phyloP scores from a whole-genome alignment of 2,888 invertebrate species.

The Nineta flava region DNA sequence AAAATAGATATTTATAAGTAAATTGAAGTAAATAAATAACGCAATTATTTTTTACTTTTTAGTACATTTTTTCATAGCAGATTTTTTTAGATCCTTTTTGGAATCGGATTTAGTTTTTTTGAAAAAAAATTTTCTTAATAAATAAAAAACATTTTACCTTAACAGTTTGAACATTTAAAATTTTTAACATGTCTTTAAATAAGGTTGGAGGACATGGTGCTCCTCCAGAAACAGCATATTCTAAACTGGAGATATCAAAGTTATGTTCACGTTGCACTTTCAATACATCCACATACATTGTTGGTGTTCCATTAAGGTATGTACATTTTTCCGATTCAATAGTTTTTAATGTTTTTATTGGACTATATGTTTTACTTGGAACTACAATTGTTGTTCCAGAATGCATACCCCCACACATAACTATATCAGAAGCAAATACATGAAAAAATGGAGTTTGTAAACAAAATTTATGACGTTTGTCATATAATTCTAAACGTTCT shows the following conservation, averaged over 20 bases:
- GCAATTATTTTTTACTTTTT: too few relatives aligned
- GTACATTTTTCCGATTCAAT: conserved; percentile 55
- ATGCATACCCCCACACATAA: conserved; percentile 38
- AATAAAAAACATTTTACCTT: conserved; percentile 25
- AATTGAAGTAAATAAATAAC: too few relatives aligned
- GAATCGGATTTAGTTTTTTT: neutral
- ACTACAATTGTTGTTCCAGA: conserved; percentile 45
- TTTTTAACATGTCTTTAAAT: conserved; percentile 31
- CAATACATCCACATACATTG: conserved; percentile 70
- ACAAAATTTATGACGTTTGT: conserved; percentile 35
- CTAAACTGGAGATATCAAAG: conserved; percentile 29
- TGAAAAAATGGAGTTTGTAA: conserved; percentile 68
- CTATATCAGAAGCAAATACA: conserved; percentile 56
- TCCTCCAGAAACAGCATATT: conserved; percentile 52
- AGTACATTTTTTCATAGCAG: too few relatives aligned
- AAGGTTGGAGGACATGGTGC: conserved; percentile 50
- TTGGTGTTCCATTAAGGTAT: conserved; percentile 61
- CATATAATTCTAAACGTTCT: conserved; percentile 28
- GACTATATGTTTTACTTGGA: conserved; percentile 41
- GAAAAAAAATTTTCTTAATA: neutral
- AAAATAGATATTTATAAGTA: too few relatives aligned
- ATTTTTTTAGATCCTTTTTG: too few relatives aligned
- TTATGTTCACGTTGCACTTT: conserved; percentile 30
- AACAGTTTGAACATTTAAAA: conserved; percentile 30
- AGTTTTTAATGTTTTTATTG: conserved; percentile 42